Evolutionary conservation across 2,888 invertebrate genomes (phyloP), one percentile per base, ranked within the genome.

Genomic region (Monoplex corrugatus): DNA sequence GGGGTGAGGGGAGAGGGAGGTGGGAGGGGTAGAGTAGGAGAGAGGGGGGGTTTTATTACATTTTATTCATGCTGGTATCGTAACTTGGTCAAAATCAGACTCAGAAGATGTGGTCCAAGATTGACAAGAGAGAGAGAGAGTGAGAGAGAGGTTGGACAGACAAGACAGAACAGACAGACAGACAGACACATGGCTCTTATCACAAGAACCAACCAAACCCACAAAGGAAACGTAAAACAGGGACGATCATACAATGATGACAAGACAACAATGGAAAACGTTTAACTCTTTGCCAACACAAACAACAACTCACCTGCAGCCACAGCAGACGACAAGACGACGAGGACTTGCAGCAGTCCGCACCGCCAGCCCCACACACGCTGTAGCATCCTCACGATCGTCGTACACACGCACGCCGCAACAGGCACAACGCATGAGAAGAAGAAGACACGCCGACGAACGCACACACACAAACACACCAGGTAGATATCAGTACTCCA

Each of bases 351-450:
- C 32, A 87, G 80, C 19, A 87, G 87, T n/a, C 87, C 87, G 82
- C 82, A 87, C 45, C 87, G 80, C 82, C 87, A 82, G 10, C 87
- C 87, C 87, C 87, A 87, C 87, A 87, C 87, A 16, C 82, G 80
- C 32, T 82, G 87, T 32, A 75, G 45, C 87, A 87, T 87, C 87
- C 35, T 23, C 72, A 13, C 10, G 23, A 10, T 45, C 8, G 6
- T 10, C 82, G 23, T 45, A 82, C 82, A 23, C 40, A 44, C 82
- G 43, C 32, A 80, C 80, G 43, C n/a, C 28, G 8, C 6, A 13
- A 80, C n/a, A 6, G 28, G 32, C 32, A 75, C 35, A 35, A 75
- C 16, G 19, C 68, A 68, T 80, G 43, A 75, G 75, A 75, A 35
- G 28, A n/a, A 23, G 43, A 0, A n/a, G 40, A 82, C 82, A 45